phyloP scores from a whole-genome alignment of 1,140 invertebrate species.

The Agrilus planipennis region DNA sequence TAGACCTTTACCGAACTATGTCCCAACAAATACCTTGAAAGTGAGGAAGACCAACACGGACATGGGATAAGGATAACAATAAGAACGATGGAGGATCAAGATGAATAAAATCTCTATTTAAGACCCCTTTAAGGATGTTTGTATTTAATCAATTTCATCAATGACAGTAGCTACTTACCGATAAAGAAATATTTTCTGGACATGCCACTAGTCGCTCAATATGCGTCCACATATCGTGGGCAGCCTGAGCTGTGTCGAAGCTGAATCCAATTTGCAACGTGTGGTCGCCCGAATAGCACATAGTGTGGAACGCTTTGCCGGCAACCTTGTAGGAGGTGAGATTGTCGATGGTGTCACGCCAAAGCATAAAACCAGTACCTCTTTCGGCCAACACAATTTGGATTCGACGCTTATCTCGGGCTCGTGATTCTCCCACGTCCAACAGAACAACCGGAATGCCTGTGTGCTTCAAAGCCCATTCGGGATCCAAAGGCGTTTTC shows the following conservation, averaged over 20 bases:
- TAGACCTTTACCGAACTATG: no score
- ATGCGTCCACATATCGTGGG: conserved; percentile 55
- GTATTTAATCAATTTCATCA: no score
- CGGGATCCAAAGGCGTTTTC: conserved; percentile 41
- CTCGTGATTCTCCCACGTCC: conserved; percentile 60
- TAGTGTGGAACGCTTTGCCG: conserved; percentile 66
- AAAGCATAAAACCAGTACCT: conserved; percentile 74
- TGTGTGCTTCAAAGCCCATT: conserved; percentile 66
- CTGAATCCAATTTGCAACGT: conserved; percentile 50
- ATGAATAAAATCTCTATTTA: no score
- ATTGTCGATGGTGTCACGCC: conserved; percentile 71
- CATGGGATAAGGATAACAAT: no score
- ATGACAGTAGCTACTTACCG: no score
- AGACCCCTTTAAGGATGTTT: no score
- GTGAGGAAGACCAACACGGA: no score
- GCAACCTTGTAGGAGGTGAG: conserved; percentile 52
- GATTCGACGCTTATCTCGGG: conserved; percentile 57
- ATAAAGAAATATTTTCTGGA: conserved; percentile 70
- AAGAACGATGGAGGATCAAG: no score
- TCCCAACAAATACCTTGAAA: no score
- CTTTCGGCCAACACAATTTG: conserved; percentile 69
- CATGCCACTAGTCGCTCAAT: conserved; percentile 60
- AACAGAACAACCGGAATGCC: conserved; percentile 72
- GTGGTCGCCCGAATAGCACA: conserved; percentile 64
- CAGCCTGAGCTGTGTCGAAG: conserved; percentile 65